Conservation (phyloP, 2,797 vertebrate species). For the Danio aesculapii region DNA sequence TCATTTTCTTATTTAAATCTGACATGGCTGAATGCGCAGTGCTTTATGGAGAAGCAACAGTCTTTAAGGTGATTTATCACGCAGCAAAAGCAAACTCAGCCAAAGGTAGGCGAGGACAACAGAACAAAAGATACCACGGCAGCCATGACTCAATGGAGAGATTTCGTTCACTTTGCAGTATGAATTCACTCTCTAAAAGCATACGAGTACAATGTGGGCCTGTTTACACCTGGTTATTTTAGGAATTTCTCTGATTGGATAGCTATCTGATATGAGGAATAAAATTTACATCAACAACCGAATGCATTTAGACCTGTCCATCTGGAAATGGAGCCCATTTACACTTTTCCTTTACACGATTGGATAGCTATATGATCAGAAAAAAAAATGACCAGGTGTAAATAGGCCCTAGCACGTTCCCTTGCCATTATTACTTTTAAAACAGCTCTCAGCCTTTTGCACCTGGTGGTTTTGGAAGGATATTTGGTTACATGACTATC, state of each 20-base stretch:
- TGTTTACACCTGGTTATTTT: too few relatives aligned
- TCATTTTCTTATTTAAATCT: conserved; percentile 54
- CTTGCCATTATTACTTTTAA: neutral
- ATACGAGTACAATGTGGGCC: neutral
- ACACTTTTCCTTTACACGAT: too few relatives aligned
- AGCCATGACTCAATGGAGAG: neutral
- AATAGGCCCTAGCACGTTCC: neutral
- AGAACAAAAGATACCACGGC: conserved; percentile 27
- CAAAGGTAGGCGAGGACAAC: conserved; percentile 46
- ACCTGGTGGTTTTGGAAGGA: conserved; percentile 33
- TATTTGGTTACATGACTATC: conserved; percentile 44
- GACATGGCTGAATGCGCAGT: conserved; percentile 47
- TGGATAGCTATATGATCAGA: too few relatives aligned
- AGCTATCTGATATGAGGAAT: too few relatives aligned
- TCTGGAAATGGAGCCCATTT: too few relatives aligned
- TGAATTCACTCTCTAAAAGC: neutral
- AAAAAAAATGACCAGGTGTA: too few relatives aligned
- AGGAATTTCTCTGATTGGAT: too few relatives aligned
- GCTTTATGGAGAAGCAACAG: conserved; percentile 34
- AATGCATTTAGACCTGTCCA: too few relatives aligned
- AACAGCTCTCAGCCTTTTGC: neutral
- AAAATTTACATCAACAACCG: too few relatives aligned
- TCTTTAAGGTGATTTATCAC: conserved; percentile 55
- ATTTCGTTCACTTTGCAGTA: conserved; percentile 6
- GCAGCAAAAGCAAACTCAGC: conserved; percentile 40